phyloP scores from a whole-genome alignment of 2,888 invertebrate genomes.

The Girardia tigrina region DNA sequence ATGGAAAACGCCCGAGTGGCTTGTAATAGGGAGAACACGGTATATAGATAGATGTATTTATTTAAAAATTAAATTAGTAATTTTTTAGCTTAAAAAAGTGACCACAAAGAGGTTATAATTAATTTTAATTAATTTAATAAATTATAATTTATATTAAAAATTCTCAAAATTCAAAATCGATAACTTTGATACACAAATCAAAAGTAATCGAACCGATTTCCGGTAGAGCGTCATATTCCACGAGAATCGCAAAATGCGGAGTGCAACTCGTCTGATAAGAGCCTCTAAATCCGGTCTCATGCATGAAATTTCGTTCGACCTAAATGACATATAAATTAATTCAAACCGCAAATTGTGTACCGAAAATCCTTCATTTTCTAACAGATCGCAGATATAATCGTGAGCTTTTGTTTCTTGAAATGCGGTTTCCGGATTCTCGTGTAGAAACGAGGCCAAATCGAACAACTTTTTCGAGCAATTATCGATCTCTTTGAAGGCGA shows the following conservation, averaged over 20 bases:
- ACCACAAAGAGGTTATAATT: too few relatives aligned
- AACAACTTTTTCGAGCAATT: background rate
- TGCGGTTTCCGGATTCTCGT: conserved; percentile 43
- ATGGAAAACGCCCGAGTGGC: too few relatives aligned
- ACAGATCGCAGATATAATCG: conserved; percentile 40
- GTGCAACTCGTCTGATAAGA: conserved; percentile 43
- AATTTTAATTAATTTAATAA: too few relatives aligned
- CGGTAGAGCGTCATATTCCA: conserved; percentile 49
- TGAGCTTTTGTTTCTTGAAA: conserved; percentile 44
- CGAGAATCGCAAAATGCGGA: conserved; percentile 45
- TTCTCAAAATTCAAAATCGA: too few relatives aligned
- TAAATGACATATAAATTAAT: background rate
- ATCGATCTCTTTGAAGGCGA: background rate
- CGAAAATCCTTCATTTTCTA: conserved; percentile 41
- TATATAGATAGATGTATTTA: too few relatives aligned
- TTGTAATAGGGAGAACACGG: too few relatives aligned
- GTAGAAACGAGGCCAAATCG: background rate
- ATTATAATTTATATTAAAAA: too few relatives aligned
- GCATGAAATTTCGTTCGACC: conserved; percentile 32
- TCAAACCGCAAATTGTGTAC: conserved; percentile 38
- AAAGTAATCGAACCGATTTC: conserved; percentile 42
- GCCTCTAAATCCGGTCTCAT: conserved; percentile 41
- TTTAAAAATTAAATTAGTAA: too few relatives aligned
- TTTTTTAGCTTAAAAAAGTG: too few relatives aligned
- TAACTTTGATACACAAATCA: too few relatives aligned